These are phyloP conservation scores for Macrosoma leucophasiata DNA, from an alignment of 2,888 invertebrate genomes.

Conservation along the genomic window DNA sequence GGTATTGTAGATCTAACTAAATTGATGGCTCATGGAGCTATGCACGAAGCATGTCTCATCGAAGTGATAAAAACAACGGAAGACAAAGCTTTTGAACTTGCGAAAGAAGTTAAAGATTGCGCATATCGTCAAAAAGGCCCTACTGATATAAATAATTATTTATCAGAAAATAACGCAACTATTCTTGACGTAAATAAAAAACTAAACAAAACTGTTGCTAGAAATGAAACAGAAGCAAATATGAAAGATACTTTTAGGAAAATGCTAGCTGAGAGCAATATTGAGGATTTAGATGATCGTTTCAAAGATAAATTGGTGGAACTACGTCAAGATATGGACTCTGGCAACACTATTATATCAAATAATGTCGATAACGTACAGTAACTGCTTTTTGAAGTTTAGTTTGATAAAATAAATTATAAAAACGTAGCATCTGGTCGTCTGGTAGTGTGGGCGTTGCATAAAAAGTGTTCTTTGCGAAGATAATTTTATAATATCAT, in stretches of 20 bases:
- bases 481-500: too few species aligned
- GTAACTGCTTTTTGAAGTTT: not conserved
- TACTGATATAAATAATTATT: conserved; percentile 31
- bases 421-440: too few species aligned
- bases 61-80: conserved; percentile 60
- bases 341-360: too few species aligned
- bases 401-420: too few species aligned
- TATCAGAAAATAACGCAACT: conserved; percentile 54
- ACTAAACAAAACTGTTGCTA: conserved; percentile 15
- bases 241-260: conserved; percentile 43
- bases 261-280: conserved; percentile 40
- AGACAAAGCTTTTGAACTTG: conserved; percentile 49
- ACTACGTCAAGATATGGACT: conserved; percentile 36
- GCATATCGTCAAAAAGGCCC: conserved; percentile 40
- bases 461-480: too few species aligned
- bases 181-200: conserved; percentile 36
- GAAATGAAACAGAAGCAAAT: conserved; percentile 21
- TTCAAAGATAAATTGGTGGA: conserved; percentile 41
- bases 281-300: conserved; percentile 32
- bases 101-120: conserved; percentile 42
- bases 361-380: conserved; percentile 23
- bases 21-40: conserved; percentile 64
- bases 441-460: too few species aligned
- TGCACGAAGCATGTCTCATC: conserved; percentile 70
- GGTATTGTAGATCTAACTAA: conserved; percentile 59